Percentiles rank a stretch among this genome's conserved stretches.
phyloP scores from a whole-genome alignment of 2,797 vertebrate genomes.

The Emys orbicularis region DNA sequence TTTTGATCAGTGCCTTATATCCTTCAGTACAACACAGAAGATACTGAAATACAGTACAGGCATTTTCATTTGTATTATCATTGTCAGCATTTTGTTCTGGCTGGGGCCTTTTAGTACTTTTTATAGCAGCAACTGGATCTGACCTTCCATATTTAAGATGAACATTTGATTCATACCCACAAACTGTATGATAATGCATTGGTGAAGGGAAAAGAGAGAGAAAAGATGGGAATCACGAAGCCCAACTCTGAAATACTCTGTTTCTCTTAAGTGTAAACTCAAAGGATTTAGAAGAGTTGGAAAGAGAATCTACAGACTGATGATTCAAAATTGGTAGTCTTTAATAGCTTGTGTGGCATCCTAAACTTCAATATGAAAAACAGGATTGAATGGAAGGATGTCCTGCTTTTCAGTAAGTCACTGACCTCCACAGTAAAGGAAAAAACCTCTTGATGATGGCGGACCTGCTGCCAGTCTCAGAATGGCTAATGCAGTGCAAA shows the following conservation, averaged over 20 bases:
- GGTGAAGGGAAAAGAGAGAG: not conserved
- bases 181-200: not conserved
- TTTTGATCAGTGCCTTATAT: not conserved
- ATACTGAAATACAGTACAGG: not conserved
- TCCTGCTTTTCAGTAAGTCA: constrained; percentile 10
- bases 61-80: not conserved
- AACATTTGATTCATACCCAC: not conserved
- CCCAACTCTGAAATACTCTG: not conserved
- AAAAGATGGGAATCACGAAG: not conserved
- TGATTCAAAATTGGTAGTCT: not conserved
- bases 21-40: not conserved
- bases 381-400: not conserved
- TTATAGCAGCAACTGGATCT: not conserved
- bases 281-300: not conserved
- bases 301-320: not conserved
- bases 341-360: not conserved
- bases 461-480: constrained; percentile 1
- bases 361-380: not conserved
- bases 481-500: not conserved
- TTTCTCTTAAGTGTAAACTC: not conserved
- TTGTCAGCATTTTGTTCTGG: constrained; percentile 1
- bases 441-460: constrained; percentile 14
- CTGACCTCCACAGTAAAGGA: not conserved
- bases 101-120: not conserved
- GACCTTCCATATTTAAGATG: constrained; percentile 23